Base-by-base conservation (phyloP, 2,113 vertebrate species). In the Mustelus asterias region DNA sequence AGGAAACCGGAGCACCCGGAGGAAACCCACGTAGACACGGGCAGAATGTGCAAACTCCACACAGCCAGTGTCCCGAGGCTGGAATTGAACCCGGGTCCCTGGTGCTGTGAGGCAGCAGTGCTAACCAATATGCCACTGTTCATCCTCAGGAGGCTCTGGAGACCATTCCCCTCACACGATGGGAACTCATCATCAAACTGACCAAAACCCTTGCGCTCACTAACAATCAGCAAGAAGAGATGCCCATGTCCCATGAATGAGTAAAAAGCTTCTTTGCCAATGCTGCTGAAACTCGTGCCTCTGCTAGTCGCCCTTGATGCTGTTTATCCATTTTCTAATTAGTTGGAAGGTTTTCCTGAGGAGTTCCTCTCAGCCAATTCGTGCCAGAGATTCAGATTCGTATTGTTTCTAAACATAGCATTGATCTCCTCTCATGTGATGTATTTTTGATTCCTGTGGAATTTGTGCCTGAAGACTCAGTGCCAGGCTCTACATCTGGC, bases 161-260 rank as follows among this genome's bases (percentile, higher is more conserved):
- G 0, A 97, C 98, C 96, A 98, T 99, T 97, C 96, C 98, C 4
- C 3, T 54, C 94, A 98, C 98, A 0, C 98, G 99, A 96, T 98
- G 98, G 98, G 98, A 98, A 88, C 97, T 99, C 92, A 96, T 98
- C 0, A 16, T 96, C 92, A 96, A 97, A 85, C 98, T 98, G 16
- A 33, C 99, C 97, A 98, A 98, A 96, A 99, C 98, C 0, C 97
- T 97, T 0, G 95, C 95, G 26, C 96, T 96, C 2, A 72, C 95
- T 94, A 96, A 3, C 96, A 54, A 96, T 97, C 96, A 97, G 70
- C 26, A 96, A 65, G 13, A 8, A 54, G 4, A 1, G 2, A 54
- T 4, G 5, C 48, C 4, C 4, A 54, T 54, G 48, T 54, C 48
- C 48, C 48, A 54, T 54, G 5, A 54, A 2, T 4, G 3, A 54